phyloP scores from a whole-genome alignment of 1,140 invertebrate species.

The Eupeodes corollae region DNA sequence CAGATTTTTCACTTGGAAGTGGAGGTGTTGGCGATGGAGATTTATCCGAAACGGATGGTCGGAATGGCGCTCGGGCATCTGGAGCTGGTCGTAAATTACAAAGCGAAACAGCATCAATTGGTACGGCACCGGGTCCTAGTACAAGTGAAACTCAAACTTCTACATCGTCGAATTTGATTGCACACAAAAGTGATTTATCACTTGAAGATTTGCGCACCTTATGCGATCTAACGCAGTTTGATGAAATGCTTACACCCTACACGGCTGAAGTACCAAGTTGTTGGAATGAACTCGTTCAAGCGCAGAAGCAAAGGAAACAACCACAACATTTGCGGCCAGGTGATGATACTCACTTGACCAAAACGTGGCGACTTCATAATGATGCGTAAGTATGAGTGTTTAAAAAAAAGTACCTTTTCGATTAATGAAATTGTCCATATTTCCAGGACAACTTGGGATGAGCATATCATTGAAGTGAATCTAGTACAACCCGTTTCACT shows the following conservation, averaged over 20 bases:
- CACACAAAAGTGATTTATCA: conserved; percentile 43
- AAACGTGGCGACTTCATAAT: conserved; percentile 76
- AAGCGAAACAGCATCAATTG: conserved; percentile 5
- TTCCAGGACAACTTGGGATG: conserved; percentile 72
- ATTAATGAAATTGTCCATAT: conserved; percentile 12
- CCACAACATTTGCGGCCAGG: conserved; percentile 63
- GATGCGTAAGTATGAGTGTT: conserved; percentile 51
- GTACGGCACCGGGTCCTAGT: not conserved
- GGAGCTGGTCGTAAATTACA: conserved; percentile 10
- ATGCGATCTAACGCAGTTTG: conserved; percentile 54
- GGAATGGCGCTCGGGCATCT: not conserved
- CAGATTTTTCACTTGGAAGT: too few relatives aligned
- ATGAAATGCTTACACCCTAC: conserved; percentile 46
- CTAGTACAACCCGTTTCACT: conserved; percentile 62
- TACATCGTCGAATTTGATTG: conserved; percentile 36
- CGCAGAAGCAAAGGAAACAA: conserved; percentile 72
- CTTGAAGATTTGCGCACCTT: conserved; percentile 45
- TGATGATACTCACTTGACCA: conserved; percentile 66
- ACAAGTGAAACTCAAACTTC: conserved; percentile 5
- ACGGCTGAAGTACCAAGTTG: conserved; percentile 82
- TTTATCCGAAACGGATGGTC: conserved; percentile 20
- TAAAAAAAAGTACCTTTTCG: not conserved
- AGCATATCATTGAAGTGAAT: conserved; percentile 81
- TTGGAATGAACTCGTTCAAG: conserved; percentile 84
- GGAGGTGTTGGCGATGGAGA: conserved; percentile 6